Base-by-base conservation (phyloP, 2,113 vertebrate genomes). In the Cynopterus brachyotis region DNA sequence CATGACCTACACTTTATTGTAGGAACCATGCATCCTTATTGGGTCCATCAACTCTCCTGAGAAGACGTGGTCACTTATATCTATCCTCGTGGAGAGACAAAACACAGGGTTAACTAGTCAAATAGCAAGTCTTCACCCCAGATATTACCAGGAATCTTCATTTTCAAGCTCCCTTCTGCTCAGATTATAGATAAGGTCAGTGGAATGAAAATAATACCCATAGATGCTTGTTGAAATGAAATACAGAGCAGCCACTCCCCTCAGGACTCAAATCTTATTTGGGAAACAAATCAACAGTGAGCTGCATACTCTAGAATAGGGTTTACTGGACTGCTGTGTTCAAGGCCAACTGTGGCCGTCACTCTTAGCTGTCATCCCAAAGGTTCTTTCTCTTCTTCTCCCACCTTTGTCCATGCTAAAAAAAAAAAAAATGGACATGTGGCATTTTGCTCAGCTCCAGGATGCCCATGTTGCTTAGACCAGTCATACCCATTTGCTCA, bases 151-250 rank as follows among this genome's bases (percentile, higher is more conserved):
- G 75, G 6, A 84, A 85, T 17, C 73, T 90, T 76, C n/a, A 35
- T 28, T 67, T 81, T 78, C 37, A 64, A 24, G 20, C 45, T 87
- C 62, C 70, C 45, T 8, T 5, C 37, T 22, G 60, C 69, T 94
- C 20, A 3, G 32, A 45, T 57, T 67, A 93, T 53, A 86, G 37
- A 81, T 32, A n/a, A 90, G 26, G 80, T 81, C 80, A 76, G 32
- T 5, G 55, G 69, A 69, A 76, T 66, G 30, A 59, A 78, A 88
- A 83, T 42, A 83, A 91, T 32, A 76, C 22, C 94, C 37, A 32
- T 2, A 47, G 91, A 87, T 76, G 40, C 40, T 72, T 40, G 55
- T 26, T 4, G 5, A 87, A 66, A 94, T 83, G 76, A 82, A 78
- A 78, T 59, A 42, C 24, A 37, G 64, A 72, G 35, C 9, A 45